Evolutionary conservation across 2,888 invertebrate species (phyloP), one percentile per base, ranked within the genome.

Genomic region (Pogonocherus hispidulus): DNA sequence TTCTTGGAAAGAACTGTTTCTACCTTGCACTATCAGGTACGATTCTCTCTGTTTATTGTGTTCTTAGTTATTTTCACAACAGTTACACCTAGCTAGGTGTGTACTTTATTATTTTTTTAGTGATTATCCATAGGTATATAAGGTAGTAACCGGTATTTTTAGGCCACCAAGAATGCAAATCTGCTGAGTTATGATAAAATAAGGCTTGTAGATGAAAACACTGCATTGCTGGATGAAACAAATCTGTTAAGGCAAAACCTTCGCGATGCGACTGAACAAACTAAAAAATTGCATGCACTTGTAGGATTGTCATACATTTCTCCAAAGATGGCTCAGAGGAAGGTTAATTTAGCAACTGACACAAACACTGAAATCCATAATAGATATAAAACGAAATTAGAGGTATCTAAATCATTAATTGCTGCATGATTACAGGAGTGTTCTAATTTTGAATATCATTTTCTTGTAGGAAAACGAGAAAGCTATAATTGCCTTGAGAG

Each of bases 191-290:
- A 77, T 69, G 83, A 84, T 80, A 86, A 86, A 84, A 73, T 84
- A 4, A 79, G 83, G 52, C 82, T 86, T 56, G 83, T 88, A 18
- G 86, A 90, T 81, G 95, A 97, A 80, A 96, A 96, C 83, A 90
- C 93, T 35, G 86, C 89, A 0, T 87, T 97, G 2, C 87, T 96
- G 32, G 88, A 90, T 1, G 96, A 96, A 84, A 90, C 95, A 19
- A 95, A 95, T 80, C 89, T 88, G 65, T 83, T 96, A 46, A 89
- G 94, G 32, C 88, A 88, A 22, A 91, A 93, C 81, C 84, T 94
- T 68, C 92, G 92, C 81, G 84, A 88, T 0, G 89, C 91, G 11
- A 87, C 91, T 8, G 87, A 88, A n/a, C 88, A 90, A 35, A 91
- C 92, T 74, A 87, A 88, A 69, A 91, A 93, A 81, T 90, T 94